Evolutionary conservation across 1,140 invertebrate genomes (phyloP).

Genomic region (Meteorus sp.): DNA sequence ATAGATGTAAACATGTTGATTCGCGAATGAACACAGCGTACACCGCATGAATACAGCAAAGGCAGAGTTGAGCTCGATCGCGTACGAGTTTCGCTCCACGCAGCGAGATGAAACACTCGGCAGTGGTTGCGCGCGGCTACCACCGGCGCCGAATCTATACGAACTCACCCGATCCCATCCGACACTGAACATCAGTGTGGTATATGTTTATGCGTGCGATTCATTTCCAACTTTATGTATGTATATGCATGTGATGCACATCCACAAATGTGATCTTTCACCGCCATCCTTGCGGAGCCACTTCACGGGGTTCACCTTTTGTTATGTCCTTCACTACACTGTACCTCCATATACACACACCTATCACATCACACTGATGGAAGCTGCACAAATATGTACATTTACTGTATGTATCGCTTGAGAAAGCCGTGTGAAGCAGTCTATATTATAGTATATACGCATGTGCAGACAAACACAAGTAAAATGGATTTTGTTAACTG

Average conservation of each 20-base stretch:
- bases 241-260: no score
- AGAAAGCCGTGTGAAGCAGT: no score
- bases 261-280: conserved; percentile 14
- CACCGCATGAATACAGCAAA: no score
- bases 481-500: no score
- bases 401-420: no score
- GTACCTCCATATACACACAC: background rate
- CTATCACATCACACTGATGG: no score
- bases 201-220: conserved; percentile 7
- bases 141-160: conserved; percentile 37
- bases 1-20: no score
- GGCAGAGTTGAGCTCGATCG: conserved; percentile 32
- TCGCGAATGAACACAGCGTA: no score
- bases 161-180: conserved; percentile 35
- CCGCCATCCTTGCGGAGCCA: conserved; percentile 25
- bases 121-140: conserved; percentile 43
- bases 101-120: conserved; percentile 52
- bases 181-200: conserved; percentile 1
- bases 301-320: conserved; percentile 34
- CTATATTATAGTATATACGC: no score
- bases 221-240: conserved; percentile 29
- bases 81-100: conserved; percentile 55
- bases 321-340: conserved; percentile 16
- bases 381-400: no score
- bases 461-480: no score